phyloP scores from a whole-genome alignment of 2,113 vertebrate species.

The Spermophilus dauricus region DNA sequence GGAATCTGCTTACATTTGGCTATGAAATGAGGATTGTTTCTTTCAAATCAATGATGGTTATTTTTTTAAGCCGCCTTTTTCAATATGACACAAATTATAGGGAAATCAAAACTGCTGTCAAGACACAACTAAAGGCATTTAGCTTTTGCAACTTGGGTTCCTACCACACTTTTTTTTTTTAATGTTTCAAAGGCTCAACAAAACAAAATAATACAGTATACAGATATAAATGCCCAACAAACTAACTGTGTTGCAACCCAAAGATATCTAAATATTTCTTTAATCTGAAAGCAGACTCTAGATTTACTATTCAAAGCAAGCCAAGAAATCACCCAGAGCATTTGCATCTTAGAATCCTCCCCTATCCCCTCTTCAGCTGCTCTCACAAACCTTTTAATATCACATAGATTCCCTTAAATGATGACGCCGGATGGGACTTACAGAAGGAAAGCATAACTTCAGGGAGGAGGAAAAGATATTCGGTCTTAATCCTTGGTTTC shows the following conservation, averaged over 20 bases:
- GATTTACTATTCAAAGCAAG: constrained; percentile 81
- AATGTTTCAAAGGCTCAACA: constrained; percentile 56
- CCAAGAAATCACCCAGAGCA: constrained; percentile 70
- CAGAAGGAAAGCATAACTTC: constrained; percentile 75
- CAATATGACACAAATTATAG: constrained; percentile 53
- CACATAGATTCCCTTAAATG: constrained; percentile 75
- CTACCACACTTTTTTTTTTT: neutral
- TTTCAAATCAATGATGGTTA: neutral
- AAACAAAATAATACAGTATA: constrained; percentile 52
- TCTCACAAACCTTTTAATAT: constrained; percentile 69
- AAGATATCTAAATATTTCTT: constrained; percentile 42
- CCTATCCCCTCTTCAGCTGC: constrained; percentile 11
- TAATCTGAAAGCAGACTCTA: constrained; percentile 72
- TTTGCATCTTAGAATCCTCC: constrained; percentile 70
- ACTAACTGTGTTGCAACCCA: neutral
- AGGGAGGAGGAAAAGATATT: neutral
- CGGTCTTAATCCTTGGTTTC: constrained; percentile 30
- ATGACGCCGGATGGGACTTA: constrained; percentile 68
- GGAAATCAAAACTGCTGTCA: constrained; percentile 74
- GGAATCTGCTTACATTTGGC: constrained; percentile 20
- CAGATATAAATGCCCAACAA: neutral
- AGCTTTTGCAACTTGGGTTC: constrained; percentile 8
- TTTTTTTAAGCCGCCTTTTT: constrained; percentile 74
- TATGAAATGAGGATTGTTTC: constrained; percentile 1
- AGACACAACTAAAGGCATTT: constrained; percentile 66